These are phyloP conservation scores for Keiferia lycopersicella DNA, from an alignment of 2,888 invertebrate species.

Conservation along the genomic window DNA sequence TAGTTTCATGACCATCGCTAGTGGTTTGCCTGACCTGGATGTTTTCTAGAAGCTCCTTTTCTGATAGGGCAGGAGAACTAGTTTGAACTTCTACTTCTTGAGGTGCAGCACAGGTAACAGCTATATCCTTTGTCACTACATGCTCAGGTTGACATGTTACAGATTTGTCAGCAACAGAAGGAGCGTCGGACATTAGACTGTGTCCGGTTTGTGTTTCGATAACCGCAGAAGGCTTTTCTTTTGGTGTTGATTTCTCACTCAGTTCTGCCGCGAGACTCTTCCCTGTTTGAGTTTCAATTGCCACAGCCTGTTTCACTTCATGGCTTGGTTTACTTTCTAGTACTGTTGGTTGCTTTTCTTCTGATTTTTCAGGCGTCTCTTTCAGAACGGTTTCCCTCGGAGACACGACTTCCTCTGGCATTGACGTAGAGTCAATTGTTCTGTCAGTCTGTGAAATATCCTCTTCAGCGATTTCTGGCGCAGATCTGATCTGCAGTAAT, in stretches of 20 bases:
- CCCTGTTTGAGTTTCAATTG: constrained; percentile 35
- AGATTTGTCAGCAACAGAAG: constrained; percentile 68
- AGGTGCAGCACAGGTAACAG: constrained; percentile 76
- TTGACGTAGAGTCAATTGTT: constrained; percentile 86
- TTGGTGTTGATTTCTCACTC: constrained; percentile 27
- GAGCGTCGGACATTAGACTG: constrained; percentile 76
- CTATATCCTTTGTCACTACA: constrained; percentile 71
- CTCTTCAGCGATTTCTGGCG: constrained; percentile 66
- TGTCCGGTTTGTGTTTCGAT: constrained; percentile 87
- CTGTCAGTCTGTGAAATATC: constrained; percentile 80
- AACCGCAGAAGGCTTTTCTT: constrained; percentile 46
- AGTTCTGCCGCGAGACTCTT: constrained; percentile 33
- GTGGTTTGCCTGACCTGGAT: constrained; percentile 85
- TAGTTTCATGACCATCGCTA: constrained; percentile 85
- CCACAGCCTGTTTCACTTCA: constrained; percentile 29
- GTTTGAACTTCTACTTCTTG: constrained; percentile 84
- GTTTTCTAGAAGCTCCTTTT: constrained; percentile 80
- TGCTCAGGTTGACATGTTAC: constrained; percentile 64
- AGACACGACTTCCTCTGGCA: constrained; percentile 85
- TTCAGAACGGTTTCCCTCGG: constrained; percentile 53
- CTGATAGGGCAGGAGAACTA: constrained; percentile 72
- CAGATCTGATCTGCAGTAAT: constrained; percentile 64
- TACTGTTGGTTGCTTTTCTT: constrained; percentile 31
- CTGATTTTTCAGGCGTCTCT: constrained; percentile 38
- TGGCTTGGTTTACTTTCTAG: constrained; percentile 50